phyloP scores from a whole-genome alignment of 2,888 invertebrate genomes.

The Acleris literana region DNA sequence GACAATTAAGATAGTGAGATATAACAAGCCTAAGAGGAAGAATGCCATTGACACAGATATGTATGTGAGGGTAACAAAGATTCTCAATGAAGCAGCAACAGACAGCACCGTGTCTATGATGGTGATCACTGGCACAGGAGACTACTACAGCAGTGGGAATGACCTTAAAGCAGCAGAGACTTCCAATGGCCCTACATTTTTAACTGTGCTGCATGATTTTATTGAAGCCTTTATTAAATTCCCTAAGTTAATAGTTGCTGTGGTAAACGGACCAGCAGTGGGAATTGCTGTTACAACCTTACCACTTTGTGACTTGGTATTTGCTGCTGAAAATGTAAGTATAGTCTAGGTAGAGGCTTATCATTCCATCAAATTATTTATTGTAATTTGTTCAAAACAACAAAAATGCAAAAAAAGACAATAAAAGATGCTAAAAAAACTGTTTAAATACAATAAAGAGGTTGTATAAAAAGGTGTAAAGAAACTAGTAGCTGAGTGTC shows the following conservation, averaged over 20 bases:
- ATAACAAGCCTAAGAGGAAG: slow-evolving; percentile 90
- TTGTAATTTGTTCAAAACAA: no score
- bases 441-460: no score
- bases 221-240: slow-evolving; percentile 91
- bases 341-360: neutral
- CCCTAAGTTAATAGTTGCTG: slow-evolving; percentile 93
- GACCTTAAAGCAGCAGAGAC: slow-evolving; percentile 77
- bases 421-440: no score
- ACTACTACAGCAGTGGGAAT: slow-evolving; percentile 94
- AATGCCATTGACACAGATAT: slow-evolving; percentile 89
- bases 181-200: slow-evolving; percentile 48
- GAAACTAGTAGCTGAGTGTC: no score
- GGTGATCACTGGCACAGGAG: slow-evolving; percentile 91
- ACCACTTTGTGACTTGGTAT: slow-evolving; percentile 93
- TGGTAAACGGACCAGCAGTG: slow-evolving; percentile 97
- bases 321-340: slow-evolving; percentile 91
- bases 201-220: slow-evolving; percentile 80
- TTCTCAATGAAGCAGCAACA: slow-evolving; percentile 86
- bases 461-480: no score
- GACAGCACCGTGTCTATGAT: slow-evolving; percentile 87
- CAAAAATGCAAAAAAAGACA: no score
- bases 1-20: slow-evolving; percentile 79
- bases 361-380: neutral
- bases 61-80: slow-evolving; percentile 86
- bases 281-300: slow-evolving; percentile 94